Base-by-base conservation (phyloP, 2,113 vertebrate genomes). In the Solenodon paradoxus region DNA sequence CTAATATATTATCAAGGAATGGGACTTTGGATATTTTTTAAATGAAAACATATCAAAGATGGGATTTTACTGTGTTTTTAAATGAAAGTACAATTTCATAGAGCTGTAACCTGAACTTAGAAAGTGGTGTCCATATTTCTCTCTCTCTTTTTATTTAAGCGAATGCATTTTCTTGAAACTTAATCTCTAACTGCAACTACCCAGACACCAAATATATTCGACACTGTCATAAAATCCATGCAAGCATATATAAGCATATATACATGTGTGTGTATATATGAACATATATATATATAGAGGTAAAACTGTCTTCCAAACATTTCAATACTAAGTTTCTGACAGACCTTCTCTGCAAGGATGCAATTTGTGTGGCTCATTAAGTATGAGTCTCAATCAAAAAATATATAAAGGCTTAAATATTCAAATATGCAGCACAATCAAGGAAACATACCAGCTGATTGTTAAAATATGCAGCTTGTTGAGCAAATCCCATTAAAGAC, bases 401-500 rank as follows among this genome's bases (percentile, higher is more conserved):
- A 96, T 63, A 80, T 1, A 0, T 79, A 94, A 81, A 32, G 86
- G 42, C 51, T 92, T 24, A 94, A 79, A 80, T 69, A 94, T 51
- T 97, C 94, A 97, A 96, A 92, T 89, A 96, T 94, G 47, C 47
- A 85, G 63, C n/a, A 88, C n/a, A 97, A 97, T 98, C 97, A 93
- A 11, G 35, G 28, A 87, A 95, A 1, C 59, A 22, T 38, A 49
- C 15, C 42, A 17, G 19, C 38, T 97, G 88, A 96, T 97, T 95
- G 79, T 75, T 85, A 96, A 97, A 97, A 97, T 98, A 97, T 96
- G 87, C 55, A 97, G 59, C 35, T 59, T 93, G n/a, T 96, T 69
- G n/a, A 95, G 78, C 81, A 96, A 97, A 95, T 95, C n/a, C 28
- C 59, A 90, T 92, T 88, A 82, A 96, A 86, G 79, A 72, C 71